Base-by-base conservation (phyloP, 2,113 vertebrate genomes). In the Cariama cristata region DNA sequence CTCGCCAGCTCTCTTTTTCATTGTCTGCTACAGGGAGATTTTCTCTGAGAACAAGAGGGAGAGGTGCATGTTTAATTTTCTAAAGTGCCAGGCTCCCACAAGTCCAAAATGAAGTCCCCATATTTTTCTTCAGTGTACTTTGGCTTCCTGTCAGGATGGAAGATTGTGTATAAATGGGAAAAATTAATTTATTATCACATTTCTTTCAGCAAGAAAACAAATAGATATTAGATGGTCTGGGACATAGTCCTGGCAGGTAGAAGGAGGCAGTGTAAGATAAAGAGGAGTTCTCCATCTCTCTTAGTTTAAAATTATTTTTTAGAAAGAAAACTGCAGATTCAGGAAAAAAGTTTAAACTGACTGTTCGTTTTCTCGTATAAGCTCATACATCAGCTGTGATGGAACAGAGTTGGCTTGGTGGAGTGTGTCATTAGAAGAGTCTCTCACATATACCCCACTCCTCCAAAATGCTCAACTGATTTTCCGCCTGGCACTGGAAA, bases 271-370 rank as follows among this genome's bases (percentile, higher is more conserved):
- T 40, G 38, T 74, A 81, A 94, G 38, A 73, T 84, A 90, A 91
- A 91, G 88, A 80, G 56, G 75, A 92, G 53, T 77, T 96, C 60
- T 97, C 88, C 3, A 67, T 83, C 73, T 84, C 49, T 62, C 67
- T 84, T 86, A 76, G 76, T 90, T 97, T 80, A 93, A 95, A 95
- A 91, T 95, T 95, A 80, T 44, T 94, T 91, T 90, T 93, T 81
- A 12, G 12, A 71, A 95, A 86, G 79, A 88, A 97, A 97, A 90
- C 83, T 97, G 93, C 62, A 95, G 88, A 97, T 95, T 95, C 79
- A 91, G 74, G 62, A 68, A 91, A 97, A 97, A 96, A 94, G 66
- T 93, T 88, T 75, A 93, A 85, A 75, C 19, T 63, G 27, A 77
- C 38, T 66, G n/a, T 86, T 91, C 23, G 3, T 55, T 94, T 96